Evolutionary conservation across 2,888 invertebrate genomes (phyloP).

Genomic region (Pocota personata): DNA sequence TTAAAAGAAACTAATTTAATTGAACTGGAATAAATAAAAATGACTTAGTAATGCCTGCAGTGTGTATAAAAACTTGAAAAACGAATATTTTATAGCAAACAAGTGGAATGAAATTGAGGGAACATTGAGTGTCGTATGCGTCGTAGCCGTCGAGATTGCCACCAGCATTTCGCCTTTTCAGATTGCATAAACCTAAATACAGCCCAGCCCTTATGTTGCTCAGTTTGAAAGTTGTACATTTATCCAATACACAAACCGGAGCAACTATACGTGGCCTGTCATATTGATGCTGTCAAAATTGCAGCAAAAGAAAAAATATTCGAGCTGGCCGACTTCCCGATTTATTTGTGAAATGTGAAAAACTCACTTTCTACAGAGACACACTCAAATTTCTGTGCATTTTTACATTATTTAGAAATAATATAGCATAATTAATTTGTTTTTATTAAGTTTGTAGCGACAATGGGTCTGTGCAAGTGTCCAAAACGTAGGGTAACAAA

Average conservation of each 20-base stretch:
- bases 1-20: too few species aligned
- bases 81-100: too few species aligned
- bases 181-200: too few species aligned
- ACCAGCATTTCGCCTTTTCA: too few species aligned
- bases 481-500: conserved; percentile 98
- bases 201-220: conserved; percentile 1
- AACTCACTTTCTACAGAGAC: not conserved
- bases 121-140: too few species aligned
- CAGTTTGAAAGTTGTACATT: conserved; percentile 6
- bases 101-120: too few species aligned
- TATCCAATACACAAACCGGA: conserved; percentile 42
- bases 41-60: too few species aligned
- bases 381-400: conserved; percentile 29
- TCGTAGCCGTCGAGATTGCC: too few species aligned
- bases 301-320: conserved; percentile 24
- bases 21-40: too few species aligned
- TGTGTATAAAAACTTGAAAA: too few species aligned
- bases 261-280: conserved; percentile 63
- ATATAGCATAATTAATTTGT: conserved; percentile 4
- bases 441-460: conserved; percentile 53
- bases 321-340: conserved; percentile 23
- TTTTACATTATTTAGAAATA: conserved; percentile 19
- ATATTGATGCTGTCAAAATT: conserved; percentile 37
- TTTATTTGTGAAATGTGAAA: conserved; percentile 48
- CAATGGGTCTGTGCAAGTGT: conserved; percentile 99